Evolutionary conservation across 2,888 invertebrate genomes (phyloP).

Genomic region (Cheilosia urbana): DNA sequence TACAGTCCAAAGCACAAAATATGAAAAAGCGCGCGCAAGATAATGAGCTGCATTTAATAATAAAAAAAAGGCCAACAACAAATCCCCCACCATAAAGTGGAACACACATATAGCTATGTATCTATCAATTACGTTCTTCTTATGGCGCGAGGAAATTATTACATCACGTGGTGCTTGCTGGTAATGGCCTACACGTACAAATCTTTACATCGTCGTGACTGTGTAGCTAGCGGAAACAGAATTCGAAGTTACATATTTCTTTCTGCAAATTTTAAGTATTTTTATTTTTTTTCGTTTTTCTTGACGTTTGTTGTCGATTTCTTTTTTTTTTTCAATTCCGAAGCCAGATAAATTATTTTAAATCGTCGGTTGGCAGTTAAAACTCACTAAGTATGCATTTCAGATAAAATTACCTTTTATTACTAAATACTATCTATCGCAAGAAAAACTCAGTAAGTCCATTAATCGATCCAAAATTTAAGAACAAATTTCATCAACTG

Average conservation of each 20-base stretch:
- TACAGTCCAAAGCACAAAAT: constrained; percentile 52
- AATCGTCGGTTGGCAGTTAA: too few species aligned
- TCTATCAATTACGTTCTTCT: constrained; percentile 6
- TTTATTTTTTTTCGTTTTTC: constrained; percentile 1
- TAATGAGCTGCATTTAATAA: constrained; percentile 62
- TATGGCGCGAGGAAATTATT: constrained; percentile 41
- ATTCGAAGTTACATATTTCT: constrained; percentile 20
- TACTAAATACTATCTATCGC: too few species aligned
- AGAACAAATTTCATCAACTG: too few species aligned
- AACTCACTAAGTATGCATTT: too few species aligned
- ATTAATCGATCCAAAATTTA: too few species aligned
- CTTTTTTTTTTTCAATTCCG: constrained; percentile 9
- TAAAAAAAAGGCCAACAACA: constrained; percentile 25
- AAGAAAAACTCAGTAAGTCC: too few species aligned
- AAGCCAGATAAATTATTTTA: not conserved
- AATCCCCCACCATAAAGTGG: constrained; percentile 28
- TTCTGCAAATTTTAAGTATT: constrained; percentile 8
- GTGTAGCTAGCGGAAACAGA: constrained; percentile 51
- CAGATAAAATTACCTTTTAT: too few species aligned
- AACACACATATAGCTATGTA: not conserved
- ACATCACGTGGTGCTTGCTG: constrained; percentile 64
- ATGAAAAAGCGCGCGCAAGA: constrained; percentile 51
- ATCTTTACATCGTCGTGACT: constrained; percentile 50
- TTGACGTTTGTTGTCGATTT: constrained; percentile 23
- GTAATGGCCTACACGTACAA: constrained; percentile 43